Evolutionary conservation across 2,888 invertebrate species (phyloP).

Genomic region (Machimus rusticus): DNA sequence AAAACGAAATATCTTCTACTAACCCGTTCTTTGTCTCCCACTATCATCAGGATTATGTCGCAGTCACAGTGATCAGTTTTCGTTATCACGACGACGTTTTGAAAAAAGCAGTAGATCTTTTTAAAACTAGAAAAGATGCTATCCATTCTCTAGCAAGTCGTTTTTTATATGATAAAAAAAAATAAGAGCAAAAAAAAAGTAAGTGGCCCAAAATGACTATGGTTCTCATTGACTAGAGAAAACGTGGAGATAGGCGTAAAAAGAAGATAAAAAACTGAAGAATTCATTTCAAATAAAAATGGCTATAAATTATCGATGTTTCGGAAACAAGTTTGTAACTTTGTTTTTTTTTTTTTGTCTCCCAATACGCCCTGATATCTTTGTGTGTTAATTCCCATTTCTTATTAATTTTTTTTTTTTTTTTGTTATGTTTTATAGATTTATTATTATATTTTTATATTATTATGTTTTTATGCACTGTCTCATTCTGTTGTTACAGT

Average conservation of each 20-base stretch:
- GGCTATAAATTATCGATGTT: constrained; percentile 39
- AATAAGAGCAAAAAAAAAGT: neutral
- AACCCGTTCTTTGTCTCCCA: neutral
- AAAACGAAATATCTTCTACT: neutral
- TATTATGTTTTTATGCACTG: neutral
- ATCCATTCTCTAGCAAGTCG: neutral
- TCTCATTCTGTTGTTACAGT: neutral
- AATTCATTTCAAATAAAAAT: constrained; percentile 39
- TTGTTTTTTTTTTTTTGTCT: neutral
- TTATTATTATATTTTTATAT: neutral
- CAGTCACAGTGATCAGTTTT: neutral
- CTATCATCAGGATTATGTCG: neutral
- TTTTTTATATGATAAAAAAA: neutral
- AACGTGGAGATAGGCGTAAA: constrained; percentile 22
- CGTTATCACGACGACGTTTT: neutral
- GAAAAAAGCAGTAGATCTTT: neutral
- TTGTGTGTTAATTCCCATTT: neutral
- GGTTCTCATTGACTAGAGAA: constrained; percentile 27
- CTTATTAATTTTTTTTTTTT: no score
- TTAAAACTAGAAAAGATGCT: neutral
- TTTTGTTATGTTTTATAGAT: neutral
- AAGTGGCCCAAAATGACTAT: constrained; percentile 1
- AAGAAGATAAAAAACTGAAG: constrained; percentile 16
- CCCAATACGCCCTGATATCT: neutral
- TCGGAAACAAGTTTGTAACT: constrained; percentile 37